Evolutionary conservation across 2,888 invertebrate genomes (phyloP), one percentile per base, ranked within the genome.

Genomic region (Clusia tigrina): DNA sequence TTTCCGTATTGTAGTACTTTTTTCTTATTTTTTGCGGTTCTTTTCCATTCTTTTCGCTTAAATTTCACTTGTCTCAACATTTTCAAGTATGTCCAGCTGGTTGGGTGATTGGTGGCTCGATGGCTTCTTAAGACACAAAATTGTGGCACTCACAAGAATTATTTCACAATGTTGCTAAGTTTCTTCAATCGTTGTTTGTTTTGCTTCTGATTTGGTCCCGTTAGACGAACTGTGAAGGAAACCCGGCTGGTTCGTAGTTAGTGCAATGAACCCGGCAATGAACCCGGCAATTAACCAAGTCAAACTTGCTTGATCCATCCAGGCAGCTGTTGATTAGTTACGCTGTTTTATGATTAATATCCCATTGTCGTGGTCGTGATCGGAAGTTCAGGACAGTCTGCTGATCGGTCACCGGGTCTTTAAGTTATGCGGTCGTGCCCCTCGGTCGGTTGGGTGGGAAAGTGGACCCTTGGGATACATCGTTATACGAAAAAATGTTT

Each of bases 231-330:
- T n/a, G n/a, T n/a, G n/a, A 42, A 6, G 3, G n/a, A 6, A 42
- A 42, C 6, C 12, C 32, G n/a, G n/a, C n/a, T n/a, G 5, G 32
- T 32, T 5, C 12, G 32, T 5, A 5, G 32, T 32, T 3, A n/a
- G 42, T 42, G 42, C n/a, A 42, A 42, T 42, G 42, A 42, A 42
- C 42, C n/a, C n/a, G n/a, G n/a, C n/a, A n/a, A n/a, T n/a, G n/a
- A n/a, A n/a, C n/a, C n/a, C n/a, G n/a, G n/a, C n/a, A n/a, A n/a
- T n/a, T n/a, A n/a, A n/a, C n/a, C n/a, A n/a, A n/a, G n/a, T n/a
- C n/a, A n/a, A n/a, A n/a, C n/a, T n/a, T n/a, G n/a, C n/a, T n/a
- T n/a, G n/a, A n/a, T n/a, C n/a, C n/a, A n/a, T n/a, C n/a, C n/a
- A n/a, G n/a, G n/a, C n/a, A n/a, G n/a, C n/a, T n/a, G n/a, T n/a